Percentiles rank a stretch among this genome's conserved stretches.
Conservation (phyloP, 2,888 invertebrate genomes). For the Pollenia amentaria region DNA sequence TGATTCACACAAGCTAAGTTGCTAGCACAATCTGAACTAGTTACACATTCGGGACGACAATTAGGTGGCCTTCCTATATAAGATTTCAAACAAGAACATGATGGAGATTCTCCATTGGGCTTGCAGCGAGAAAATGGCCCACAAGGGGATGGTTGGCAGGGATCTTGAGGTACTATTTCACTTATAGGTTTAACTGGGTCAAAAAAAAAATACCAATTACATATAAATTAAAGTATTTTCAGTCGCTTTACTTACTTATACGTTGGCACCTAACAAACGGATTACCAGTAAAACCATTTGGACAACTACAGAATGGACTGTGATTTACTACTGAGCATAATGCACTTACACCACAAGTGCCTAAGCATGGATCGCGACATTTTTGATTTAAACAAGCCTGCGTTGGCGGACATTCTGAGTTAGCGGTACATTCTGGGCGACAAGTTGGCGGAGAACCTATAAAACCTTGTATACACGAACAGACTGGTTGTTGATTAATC, state of each 20-base stretch:
- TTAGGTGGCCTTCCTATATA: constrained; percentile 90
- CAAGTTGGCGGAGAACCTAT: constrained; percentile 92
- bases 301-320: constrained; percentile 92
- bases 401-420: constrained; percentile 90
- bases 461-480: constrained; percentile 89
- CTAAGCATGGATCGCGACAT: constrained; percentile 92
- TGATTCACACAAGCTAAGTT: constrained; percentile 90
- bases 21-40: constrained; percentile 90
- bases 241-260: constrained; percentile 84
- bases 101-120: constrained; percentile 88
- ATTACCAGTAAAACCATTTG: constrained; percentile 88
- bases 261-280: constrained; percentile 89
- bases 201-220: neutral
- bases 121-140: constrained; percentile 92
- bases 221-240: neutral
- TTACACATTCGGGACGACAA: constrained; percentile 92
- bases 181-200: constrained; percentile 85
- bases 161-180: constrained; percentile 86
- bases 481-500: constrained; percentile 90
- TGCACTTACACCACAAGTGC: constrained; percentile 91
- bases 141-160: constrained; percentile 92
- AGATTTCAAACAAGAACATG: constrained; percentile 90
- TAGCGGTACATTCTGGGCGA: constrained; percentile 90
- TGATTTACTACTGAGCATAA: constrained; percentile 92
- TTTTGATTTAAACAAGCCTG: constrained; percentile 92